Conservation (phyloP, 2,113 vertebrate genomes). For the Vombatus ursinus region DNA sequence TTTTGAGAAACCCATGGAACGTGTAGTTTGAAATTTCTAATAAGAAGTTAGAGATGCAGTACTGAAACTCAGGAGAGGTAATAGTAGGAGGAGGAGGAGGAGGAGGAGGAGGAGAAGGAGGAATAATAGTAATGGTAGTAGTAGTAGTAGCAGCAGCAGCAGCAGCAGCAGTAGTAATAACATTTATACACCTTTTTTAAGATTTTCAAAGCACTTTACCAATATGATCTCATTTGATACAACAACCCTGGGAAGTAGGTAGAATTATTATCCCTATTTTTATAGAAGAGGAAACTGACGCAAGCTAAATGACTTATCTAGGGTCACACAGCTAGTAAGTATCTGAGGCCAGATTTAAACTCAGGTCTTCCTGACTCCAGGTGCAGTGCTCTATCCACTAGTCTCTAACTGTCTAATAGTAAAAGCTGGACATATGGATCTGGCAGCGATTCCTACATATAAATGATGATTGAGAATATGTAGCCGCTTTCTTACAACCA, state of each 20-base stretch:
- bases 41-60: no score
- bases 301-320: neutral
- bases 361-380: neutral
- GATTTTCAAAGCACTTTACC: neutral
- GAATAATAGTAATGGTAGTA: neutral
- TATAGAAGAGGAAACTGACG: no score
- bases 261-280: neutral
- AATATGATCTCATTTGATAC: neutral
- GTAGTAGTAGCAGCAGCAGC: neutral
- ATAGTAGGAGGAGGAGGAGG: no score
- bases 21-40: no score
- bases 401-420: neutral
- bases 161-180: neutral
- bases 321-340: neutral
- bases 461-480: neutral
- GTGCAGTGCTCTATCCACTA: neutral
- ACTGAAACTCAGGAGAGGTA: no score
- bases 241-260: neutral
- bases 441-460: neutral
- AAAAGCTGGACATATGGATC: neutral
- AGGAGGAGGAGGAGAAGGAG: neutral
- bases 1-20: neutral
- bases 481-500: neutral
- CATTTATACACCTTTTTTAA: no score
- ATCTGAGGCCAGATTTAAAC: neutral